A percentile compares a stretch with the other conserved stretches of the same genome.
These are phyloP conservation scores for Ceratosolen fusciceps DNA, from an alignment of 1,140 invertebrate genomes.

Conservation along the genomic window DNA sequence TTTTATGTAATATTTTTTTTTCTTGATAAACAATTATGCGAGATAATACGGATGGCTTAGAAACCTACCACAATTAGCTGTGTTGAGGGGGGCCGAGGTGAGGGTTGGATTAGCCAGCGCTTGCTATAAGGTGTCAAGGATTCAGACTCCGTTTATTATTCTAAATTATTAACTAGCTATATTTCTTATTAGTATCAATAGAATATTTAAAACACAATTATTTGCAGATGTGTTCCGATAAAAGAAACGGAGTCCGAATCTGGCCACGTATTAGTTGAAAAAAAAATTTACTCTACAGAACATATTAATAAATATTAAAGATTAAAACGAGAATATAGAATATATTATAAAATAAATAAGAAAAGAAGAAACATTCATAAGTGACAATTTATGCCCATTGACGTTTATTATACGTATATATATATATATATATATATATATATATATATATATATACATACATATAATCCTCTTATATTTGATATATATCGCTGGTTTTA, in stretches of 20 bases:
- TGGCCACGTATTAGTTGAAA: slow-evolving; percentile 57
- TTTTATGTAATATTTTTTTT: slow-evolving; percentile 33
- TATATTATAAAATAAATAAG: slow-evolving; percentile 54
- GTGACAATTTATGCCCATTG: slow-evolving; percentile 32
- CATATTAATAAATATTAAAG: slow-evolving; percentile 51
- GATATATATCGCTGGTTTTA: slow-evolving; percentile 64
- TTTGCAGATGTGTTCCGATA: not conserved
- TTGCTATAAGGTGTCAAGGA: slow-evolving; percentile 64
- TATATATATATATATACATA: no score
- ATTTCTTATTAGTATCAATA: not conserved
- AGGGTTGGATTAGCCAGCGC: slow-evolving; percentile 67
- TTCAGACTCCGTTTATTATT: slow-evolving; percentile 57
- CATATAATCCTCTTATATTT: slow-evolving; percentile 68
- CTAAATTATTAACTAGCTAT: not conserved
- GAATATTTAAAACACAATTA: not conserved
- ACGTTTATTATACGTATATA: slow-evolving; percentile 50
- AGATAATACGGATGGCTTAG: slow-evolving; percentile 23
- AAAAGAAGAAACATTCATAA: slow-evolving; percentile 38
- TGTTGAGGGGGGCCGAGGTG: slow-evolving; percentile 68
- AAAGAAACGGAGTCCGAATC: slow-evolving; percentile 57
- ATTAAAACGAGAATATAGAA: slow-evolving; percentile 52
- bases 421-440: no score
- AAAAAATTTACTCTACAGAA: slow-evolving; percentile 60
- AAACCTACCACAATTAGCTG: slow-evolving; percentile 61
- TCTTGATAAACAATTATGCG: slow-evolving; percentile 1